These are phyloP conservation scores for Phenganax marumi DNA, from an alignment of 92 coral and sea anemone species.

Conservation along the genomic window DNA sequence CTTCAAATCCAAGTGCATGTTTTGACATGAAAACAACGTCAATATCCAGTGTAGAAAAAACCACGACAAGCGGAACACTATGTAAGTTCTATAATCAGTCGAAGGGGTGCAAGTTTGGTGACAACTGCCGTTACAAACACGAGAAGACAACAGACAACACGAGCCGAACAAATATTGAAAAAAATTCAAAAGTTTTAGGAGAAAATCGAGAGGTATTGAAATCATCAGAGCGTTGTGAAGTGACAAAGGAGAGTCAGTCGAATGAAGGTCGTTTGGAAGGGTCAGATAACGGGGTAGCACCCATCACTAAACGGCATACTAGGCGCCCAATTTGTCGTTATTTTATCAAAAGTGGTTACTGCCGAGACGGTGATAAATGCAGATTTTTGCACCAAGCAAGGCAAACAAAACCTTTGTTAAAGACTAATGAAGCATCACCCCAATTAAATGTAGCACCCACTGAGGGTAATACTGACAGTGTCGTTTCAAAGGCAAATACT, in stretches of 20 bases:
- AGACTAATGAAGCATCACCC: neutral
- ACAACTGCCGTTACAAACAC: constrained; percentile 68
- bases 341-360: constrained; percentile 41
- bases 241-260: neutral
- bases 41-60: neutral
- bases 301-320: neutral
- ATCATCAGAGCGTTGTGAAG: neutral
- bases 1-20: no score
- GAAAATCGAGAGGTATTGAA: neutral
- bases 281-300: neutral
- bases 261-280: neutral
- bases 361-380: constrained; percentile 49
- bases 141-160: neutral
- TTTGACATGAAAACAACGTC: no score
- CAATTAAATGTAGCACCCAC: neutral
- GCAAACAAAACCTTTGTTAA: constrained; percentile 2
- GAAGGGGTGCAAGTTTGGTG: constrained; percentile 69
- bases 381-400: constrained; percentile 43
- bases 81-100: constrained; percentile 66
- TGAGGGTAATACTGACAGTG: constrained; percentile 34
- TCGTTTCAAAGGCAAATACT: neutral
- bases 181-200: neutral
- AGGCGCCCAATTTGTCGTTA: constrained; percentile 44
- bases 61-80: neutral
- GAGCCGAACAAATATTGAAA: neutral